Base-by-base conservation (phyloP, 1,140 invertebrate species). In the Tribolium madens region DNA sequence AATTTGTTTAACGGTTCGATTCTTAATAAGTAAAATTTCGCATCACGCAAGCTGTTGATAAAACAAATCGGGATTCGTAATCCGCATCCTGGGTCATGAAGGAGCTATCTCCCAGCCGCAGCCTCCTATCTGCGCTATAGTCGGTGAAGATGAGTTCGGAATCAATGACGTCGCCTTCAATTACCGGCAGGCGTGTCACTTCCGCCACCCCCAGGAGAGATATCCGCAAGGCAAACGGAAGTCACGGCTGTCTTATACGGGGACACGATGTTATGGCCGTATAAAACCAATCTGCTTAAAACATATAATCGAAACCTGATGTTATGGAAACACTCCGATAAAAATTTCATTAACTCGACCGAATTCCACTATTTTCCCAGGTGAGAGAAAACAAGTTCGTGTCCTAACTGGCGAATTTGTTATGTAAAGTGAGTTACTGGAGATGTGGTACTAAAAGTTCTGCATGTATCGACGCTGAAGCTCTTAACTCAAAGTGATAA, bases 281-380 rank as follows among this genome's bases (percentile, higher is more conserved):
- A 14, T 64, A 64, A 64, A 31, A 26, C 21, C 57, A 13, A n/a
- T 18, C 26, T 33, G 14, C 57, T 18, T 31, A 64, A 64, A 64
- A 52, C 50, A 52, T 17, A 52, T 52, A 52, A 17, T 52, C 50
- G 50, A 52, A 52, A 64, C 57, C 50, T 72, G 70, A 72, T 26
- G 70, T 72, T 72, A 50, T 72, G 70, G 14, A 48, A 72, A 50
- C 18, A 9, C 42, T 46, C 46, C 70, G 70, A 72, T 72, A 50
- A 72, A 52, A 50, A 52, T 72, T 72, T 72, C 70, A 72, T 72
- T 72, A 72, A 72, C 17, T 42, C 57, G 57, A 33, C n/a, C 21
- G 26, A 57, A 64, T 64, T 64, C 57, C 52, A 57, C 5, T 12
- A 64, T 33, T 64, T 64, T 33, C 12, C 57, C 57, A 33, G 26